Evolutionary conservation across 2,888 invertebrate species (phyloP), one percentile per base, ranked within the genome.

Genomic region (Epinotia nisella): DNA sequence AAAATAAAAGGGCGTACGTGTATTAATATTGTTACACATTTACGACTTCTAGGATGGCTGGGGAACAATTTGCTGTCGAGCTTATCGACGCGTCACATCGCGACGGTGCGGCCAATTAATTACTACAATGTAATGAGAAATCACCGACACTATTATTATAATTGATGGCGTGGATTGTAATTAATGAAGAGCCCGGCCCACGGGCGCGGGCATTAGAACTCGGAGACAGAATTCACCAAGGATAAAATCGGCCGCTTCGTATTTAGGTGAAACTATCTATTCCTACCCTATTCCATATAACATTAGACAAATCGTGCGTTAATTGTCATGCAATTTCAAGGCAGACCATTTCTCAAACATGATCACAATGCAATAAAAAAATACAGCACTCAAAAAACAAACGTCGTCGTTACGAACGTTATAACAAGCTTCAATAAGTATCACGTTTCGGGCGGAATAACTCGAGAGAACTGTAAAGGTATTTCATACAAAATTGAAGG

Each of bases 81-180:
- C 86, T 90, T 92, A 92, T 92, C 92, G 83, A 82, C 81, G 84
- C 90, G 87, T 92, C 90, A 88, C 87, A 91, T 92, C 92, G 83
- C 61, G 76, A 76, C 77, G 77, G 76, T 75, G 79, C 78, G 76
- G 83, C 84, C 87, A 86, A 85, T 85, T 84, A 84, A 83, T 83
- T 82, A 81, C 78, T 75, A 79, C 82, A 75, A 79, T 79, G 82
- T 84, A 81, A 80, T 88, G 89, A 88, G 87, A 86, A 90, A 91
- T 90, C 90, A 86, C 84, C 81, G 83, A 81, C 85, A 83, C 84
- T 79, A 80, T 82, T 80, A 79, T 81, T 79, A 82, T 78, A 77
- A 77, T 76, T 81, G 79, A 80, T 81, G 78, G 78, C 75, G 76
- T 76, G 75, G 74, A 71, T 70, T 77, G 79, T 79, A 76, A 77